Base-by-base conservation (phyloP, 2,113 vertebrate species). In the Blennius ocellaris region DNA sequence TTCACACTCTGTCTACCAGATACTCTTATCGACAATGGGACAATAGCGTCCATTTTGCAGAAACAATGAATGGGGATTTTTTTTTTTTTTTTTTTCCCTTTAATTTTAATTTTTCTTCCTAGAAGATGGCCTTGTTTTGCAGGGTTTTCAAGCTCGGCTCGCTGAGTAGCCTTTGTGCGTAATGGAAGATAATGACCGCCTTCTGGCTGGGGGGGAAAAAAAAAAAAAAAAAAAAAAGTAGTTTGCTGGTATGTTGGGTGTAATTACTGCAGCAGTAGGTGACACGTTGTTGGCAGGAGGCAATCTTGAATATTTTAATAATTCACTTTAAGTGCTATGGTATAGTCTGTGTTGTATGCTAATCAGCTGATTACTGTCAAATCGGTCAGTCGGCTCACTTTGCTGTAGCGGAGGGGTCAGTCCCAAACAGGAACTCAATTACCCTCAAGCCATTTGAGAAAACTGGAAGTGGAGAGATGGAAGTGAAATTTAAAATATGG, bases 1-100 rank as follows among this genome's bases (percentile, higher is more conserved):
- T 87, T 86, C 79, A 76, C 84, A 90, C 84, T 79, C 79, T 77
- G 84, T 89, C 76, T 78, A 87, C 66, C 81, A 91, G 76, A 81
- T 78, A 60, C 78, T 85, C 83, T 73, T 81, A 87, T 84, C 78
- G 43, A 91, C 86, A 90, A 86, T 53, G 55, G 78, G 62, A 80
- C 82, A 81, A 86, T 84, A 48, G 81, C 59, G 60, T 70, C 57
- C 73, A 73, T 85, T 87, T 82, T 76, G 57, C 53, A 62, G 66
- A 80, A 87, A 86, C 70, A 90, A 80, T 77, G 45, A 81, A 70
- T 39, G 45, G 21, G 21, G 4, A 2, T 30, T 30, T 30, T 30
- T 30, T 30, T 30, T 30, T 30, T 30, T 30, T 30, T 4, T 30
- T 30, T 57, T n/a, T n/a, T n/a, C n/a, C n/a, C 5, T 50, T 53